These are phyloP conservation scores for Penaeus japonicus DNA, from an alignment of 1,140 invertebrate species.

Conservation along the genomic window DNA sequence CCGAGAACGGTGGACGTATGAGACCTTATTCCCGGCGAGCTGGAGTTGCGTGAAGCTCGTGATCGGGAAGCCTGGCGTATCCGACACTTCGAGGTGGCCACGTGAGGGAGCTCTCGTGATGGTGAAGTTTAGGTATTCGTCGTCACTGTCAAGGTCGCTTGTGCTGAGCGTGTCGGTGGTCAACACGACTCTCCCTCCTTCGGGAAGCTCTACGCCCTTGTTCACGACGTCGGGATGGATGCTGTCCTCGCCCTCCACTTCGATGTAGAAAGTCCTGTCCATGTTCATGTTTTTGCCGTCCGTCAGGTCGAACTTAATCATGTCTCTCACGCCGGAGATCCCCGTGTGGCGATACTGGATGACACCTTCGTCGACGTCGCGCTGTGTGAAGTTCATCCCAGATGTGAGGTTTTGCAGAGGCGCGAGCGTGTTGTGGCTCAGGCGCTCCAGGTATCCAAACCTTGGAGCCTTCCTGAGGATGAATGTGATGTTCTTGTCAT, in stretches of 20 bases:
- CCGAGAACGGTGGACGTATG: conserved; percentile 63
- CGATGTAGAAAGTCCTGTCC: conserved; percentile 65
- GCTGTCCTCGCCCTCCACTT: conserved; percentile 63
- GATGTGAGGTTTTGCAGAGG: conserved; percentile 62
- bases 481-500: conserved; percentile 62
- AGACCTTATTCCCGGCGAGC: conserved; percentile 64
- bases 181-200: conserved; percentile 63
- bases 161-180: conserved; percentile 64
- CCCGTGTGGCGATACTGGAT: conserved; percentile 65
- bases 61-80: conserved; percentile 63
- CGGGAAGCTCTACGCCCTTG: conserved; percentile 64
- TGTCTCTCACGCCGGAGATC: conserved; percentile 63
- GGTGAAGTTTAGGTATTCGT: conserved; percentile 63
- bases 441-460: conserved; percentile 62
- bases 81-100: conserved; percentile 64
- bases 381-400: conserved; percentile 65
- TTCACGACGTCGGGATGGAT: conserved; percentile 63
- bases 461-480: conserved; percentile 63
- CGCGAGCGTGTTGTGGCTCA: conserved; percentile 54
- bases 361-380: conserved; percentile 63
- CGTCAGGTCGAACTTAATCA: conserved; percentile 66
- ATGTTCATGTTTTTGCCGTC: conserved; percentile 65
- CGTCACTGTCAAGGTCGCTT: conserved; percentile 63
- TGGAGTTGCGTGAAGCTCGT: conserved; percentile 65
- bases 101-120: conserved; percentile 64